Evolutionary conservation across 2,888 invertebrate genomes (phyloP).

Genomic region (Parnassius apollo): DNA sequence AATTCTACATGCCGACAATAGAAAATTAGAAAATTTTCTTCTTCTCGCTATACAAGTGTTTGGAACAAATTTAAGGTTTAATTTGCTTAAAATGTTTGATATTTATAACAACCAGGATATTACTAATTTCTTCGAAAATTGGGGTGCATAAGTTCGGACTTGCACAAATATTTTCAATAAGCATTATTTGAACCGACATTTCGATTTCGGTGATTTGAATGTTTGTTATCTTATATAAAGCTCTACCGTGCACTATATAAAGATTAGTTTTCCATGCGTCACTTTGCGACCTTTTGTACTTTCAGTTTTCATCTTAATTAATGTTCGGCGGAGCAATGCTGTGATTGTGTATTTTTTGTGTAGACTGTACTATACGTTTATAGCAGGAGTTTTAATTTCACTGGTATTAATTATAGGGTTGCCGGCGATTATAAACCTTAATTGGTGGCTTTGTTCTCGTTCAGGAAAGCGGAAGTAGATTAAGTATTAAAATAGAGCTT

Average conservation of each 20-base stretch:
- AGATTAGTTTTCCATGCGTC: conserved; percentile 39
- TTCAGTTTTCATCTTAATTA: conserved; percentile 67
- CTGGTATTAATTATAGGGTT: conserved; percentile 70
- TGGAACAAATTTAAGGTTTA: too few species aligned
- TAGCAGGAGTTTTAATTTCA: conserved; percentile 68
- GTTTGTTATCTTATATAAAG: conserved; percentile 32
- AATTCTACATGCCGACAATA: too few species aligned
- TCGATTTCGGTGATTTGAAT: conserved; percentile 29
- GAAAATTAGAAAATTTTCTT: too few species aligned
- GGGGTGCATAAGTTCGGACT: conserved; percentile 6
- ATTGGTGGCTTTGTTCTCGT: conserved; percentile 64
- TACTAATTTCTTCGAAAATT: background rate
- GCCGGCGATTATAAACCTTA: conserved; percentile 65
- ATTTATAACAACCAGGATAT: too few species aligned
- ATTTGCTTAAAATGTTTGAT: too few species aligned
- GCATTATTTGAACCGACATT: conserved; percentile 47
- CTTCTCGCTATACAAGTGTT: too few species aligned
- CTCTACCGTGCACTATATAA: conserved; percentile 25
- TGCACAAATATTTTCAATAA: conserved; percentile 40
- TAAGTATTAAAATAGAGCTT: conserved; percentile 52
- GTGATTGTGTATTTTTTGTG: conserved; percentile 67
- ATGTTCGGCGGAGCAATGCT: conserved; percentile 71
- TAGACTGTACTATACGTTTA: conserved; percentile 52
- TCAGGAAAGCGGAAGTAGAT: conserved; percentile 51
- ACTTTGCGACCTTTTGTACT: conserved; percentile 46